phyloP scores from a whole-genome alignment of 2,797 vertebrate species.

The Catostomus latipinnis region DNA sequence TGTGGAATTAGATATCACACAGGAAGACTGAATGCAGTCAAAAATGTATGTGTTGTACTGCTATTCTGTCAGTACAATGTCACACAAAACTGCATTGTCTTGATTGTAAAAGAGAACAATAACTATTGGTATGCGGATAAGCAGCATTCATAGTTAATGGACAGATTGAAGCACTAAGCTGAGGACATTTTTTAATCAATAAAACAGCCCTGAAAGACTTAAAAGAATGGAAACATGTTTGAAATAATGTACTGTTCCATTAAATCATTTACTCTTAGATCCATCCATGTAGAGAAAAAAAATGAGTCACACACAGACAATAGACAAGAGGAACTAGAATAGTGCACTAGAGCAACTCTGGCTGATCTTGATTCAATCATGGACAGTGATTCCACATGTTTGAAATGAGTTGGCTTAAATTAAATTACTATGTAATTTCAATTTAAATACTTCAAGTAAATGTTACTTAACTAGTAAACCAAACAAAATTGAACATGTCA shows the following conservation, averaged over 20 bases:
- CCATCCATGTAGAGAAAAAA: constrained; percentile 16
- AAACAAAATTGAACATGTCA: too few relatives aligned
- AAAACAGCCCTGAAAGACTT: constrained; percentile 37
- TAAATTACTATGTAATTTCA: too few relatives aligned
- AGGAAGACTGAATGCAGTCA: constrained; percentile 54
- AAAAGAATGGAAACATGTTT: constrained; percentile 30
- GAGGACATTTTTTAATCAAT: constrained; percentile 43
- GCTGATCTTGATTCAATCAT: too few relatives aligned
- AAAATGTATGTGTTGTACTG: constrained; percentile 48
- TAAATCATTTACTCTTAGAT: constrained; percentile 37
- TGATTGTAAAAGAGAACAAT: constrained; percentile 60
- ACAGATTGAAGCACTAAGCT: constrained; percentile 36
- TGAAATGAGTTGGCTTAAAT: too few relatives aligned
- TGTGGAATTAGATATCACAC: constrained; percentile 63
- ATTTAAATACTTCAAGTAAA: too few relatives aligned
- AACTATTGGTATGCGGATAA: constrained; percentile 43
- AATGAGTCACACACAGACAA: constrained; percentile 9
- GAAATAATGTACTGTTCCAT: constrained; percentile 25
- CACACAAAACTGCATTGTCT: constrained; percentile 49
- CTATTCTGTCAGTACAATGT: constrained; percentile 55
- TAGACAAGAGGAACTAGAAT: too few relatives aligned
- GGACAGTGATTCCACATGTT: too few relatives aligned
- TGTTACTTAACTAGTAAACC: too few relatives aligned
- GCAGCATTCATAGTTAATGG: constrained; percentile 38
- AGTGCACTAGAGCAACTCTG: background rate